Evolutionary conservation across 2,888 invertebrate species (phyloP).

Genomic region (Apamea anceps): DNA sequence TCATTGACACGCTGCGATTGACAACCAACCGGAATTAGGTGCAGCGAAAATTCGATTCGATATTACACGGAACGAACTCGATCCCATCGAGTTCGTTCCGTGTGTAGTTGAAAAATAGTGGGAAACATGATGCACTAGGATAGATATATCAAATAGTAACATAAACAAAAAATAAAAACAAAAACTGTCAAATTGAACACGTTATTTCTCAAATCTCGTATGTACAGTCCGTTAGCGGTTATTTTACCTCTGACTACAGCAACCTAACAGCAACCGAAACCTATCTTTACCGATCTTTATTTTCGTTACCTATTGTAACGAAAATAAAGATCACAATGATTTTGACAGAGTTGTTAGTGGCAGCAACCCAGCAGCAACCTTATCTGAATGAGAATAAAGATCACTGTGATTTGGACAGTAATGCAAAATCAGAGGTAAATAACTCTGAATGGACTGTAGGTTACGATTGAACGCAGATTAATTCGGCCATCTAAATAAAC

Average conservation of each 20-base stretch:
- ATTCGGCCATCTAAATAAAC: background rate
- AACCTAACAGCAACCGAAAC: background rate
- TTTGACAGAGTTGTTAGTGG: background rate
- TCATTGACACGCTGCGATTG: conserved; percentile 24
- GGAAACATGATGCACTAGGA: background rate
- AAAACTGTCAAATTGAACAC: background rate
- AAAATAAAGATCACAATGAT: background rate
- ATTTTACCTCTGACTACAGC: background rate
- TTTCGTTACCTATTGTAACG: background rate
- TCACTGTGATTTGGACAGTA: background rate
- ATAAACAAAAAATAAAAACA: background rate
- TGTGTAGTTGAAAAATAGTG: background rate
- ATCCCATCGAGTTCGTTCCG: background rate
- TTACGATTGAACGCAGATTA: background rate
- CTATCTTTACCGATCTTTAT: too few relatives aligned
- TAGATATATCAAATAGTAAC: background rate
- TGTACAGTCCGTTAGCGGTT: background rate
- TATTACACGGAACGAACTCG: too few relatives aligned
- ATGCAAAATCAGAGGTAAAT: background rate
- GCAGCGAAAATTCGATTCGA: conserved; percentile 11
- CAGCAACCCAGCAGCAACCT: background rate
- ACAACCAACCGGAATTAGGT: conserved; percentile 26
- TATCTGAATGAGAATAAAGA: background rate
- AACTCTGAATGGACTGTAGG: background rate
- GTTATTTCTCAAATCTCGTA: background rate